A percentile compares a stretch with the other conserved stretches of the same genome.
These are phyloP conservation scores for Dasypogon diadema DNA, from an alignment of 2,888 invertebrate species.

Conservation along the genomic window DNA sequence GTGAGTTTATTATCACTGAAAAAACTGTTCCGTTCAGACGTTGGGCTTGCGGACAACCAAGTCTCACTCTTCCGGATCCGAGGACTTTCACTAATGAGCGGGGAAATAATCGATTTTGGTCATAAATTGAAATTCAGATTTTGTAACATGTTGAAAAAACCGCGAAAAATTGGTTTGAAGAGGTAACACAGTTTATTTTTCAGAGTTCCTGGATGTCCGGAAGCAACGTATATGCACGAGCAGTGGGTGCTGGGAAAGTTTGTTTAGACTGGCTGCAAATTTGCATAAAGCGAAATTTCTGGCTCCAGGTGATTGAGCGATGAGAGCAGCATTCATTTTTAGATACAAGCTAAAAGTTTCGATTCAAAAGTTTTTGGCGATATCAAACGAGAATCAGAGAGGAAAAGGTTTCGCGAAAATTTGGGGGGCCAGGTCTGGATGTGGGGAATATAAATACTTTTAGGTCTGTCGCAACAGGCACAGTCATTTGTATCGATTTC, in stretches of 20 bases:
- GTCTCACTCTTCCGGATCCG: constrained; percentile 18
- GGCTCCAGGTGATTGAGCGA: constrained; percentile 2
- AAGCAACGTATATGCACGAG: background rate
- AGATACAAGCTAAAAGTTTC: constrained; percentile 8
- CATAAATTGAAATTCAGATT: constrained; percentile 38
- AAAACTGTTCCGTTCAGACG: background rate
- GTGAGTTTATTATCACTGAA: background rate
- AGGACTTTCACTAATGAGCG: constrained; percentile 24
- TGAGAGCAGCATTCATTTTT: constrained; percentile 21
- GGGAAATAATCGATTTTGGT: constrained; percentile 25
- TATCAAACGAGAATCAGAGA: background rate
- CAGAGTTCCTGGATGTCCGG: constrained; percentile 25
- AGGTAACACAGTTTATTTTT: background rate
- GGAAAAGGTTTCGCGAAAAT: constrained; percentile 15
- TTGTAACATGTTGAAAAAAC: constrained; percentile 10
- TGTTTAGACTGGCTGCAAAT: constrained; percentile 22
- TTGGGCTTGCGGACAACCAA: background rate
- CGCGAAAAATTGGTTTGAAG: constrained; percentile 9
- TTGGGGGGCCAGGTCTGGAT: background rate
- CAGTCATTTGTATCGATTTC: constrained; percentile 41
- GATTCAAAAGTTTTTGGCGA: constrained; percentile 4
- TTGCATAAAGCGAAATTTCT: constrained; percentile 46
- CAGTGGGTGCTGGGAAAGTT: constrained; percentile 22
- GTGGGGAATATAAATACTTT: constrained; percentile 51
- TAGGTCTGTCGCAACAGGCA: constrained; percentile 39